Evolutionary conservation across 2,888 invertebrate genomes (phyloP).

Genomic region (Chrysomela aeneicollis): DNA sequence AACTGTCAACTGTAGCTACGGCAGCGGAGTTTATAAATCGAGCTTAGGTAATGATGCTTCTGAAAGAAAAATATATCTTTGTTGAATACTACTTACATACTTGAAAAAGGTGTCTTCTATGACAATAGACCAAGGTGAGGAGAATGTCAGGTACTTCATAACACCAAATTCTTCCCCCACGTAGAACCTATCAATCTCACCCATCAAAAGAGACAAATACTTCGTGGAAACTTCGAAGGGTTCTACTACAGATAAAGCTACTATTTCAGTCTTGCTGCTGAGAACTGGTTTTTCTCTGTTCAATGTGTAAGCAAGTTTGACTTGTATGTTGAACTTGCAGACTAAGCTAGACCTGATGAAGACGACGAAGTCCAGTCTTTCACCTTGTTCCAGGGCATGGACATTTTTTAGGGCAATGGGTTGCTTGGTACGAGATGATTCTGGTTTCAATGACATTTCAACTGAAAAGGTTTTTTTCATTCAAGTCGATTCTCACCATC

Average conservation of each 20-base stretch:
- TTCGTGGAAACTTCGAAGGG: constrained; percentile 75
- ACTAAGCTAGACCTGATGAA: constrained; percentile 71
- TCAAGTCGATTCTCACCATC: too few species aligned
- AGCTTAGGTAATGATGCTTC: too few species aligned
- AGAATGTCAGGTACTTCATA: constrained; percentile 73
- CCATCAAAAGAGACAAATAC: constrained; percentile 71
- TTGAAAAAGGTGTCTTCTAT: constrained; percentile 73
- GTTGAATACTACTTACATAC: constrained; percentile 65
- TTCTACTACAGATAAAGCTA: constrained; percentile 71
- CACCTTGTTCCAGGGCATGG: constrained; percentile 51
- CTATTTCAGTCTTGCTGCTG: constrained; percentile 68
- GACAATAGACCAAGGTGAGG: constrained; percentile 74
- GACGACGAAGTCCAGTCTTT: constrained; percentile 58
- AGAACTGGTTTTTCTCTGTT: constrained; percentile 58
- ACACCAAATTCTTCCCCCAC: constrained; percentile 73
- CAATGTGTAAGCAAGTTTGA: constrained; percentile 67
- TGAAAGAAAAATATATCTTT: too few species aligned
- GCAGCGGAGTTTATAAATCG: too few species aligned
- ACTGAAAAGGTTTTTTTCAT: constrained; percentile 57
- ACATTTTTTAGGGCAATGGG: constrained; percentile 58
- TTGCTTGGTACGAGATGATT: constrained; percentile 63
- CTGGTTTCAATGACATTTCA: constrained; percentile 64
- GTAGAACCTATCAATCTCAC: constrained; percentile 71
- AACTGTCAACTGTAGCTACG: too few species aligned
- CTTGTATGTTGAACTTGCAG: constrained; percentile 65